A percentile compares a stretch with the other conserved stretches of the same genome.
phyloP scores from a whole-genome alignment of 2,113 vertebrate genomes.

The Zosterops japonicus region DNA sequence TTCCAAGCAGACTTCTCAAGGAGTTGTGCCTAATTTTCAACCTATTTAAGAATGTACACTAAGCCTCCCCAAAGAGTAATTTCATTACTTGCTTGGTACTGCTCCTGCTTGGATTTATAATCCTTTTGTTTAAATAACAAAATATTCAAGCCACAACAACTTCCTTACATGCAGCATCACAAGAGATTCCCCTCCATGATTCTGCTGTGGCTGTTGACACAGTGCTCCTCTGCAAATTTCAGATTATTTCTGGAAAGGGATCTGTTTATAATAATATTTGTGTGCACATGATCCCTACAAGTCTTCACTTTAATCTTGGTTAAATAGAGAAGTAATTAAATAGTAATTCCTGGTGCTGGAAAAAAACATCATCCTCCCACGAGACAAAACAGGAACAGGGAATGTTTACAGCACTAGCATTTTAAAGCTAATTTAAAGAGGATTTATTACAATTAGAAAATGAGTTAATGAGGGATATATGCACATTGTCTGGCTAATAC shows the following conservation, averaged over 20 bases:
- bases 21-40: conserved; percentile 51
- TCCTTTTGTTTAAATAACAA: conserved; percentile 35
- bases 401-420: not conserved
- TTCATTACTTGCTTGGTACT: conserved; percentile 57
- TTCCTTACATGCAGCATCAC: not conserved
- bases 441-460: conserved; percentile 51
- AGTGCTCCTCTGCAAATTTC: conserved; percentile 51
- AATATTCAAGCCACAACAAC: not conserved
- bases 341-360: conserved; percentile 43
- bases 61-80: conserved; percentile 58
- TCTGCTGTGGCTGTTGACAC: conserved; percentile 38
- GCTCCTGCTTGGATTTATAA: conserved; percentile 28
- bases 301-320: conserved; percentile 37
- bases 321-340: conserved; percentile 56
- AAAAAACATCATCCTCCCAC: not conserved
- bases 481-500: not conserved
- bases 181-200: not conserved
- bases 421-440: conserved; percentile 43
- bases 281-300: conserved; percentile 14
- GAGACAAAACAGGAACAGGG: not conserved
- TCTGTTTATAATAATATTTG: conserved; percentile 34
- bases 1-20: conserved; percentile 39
- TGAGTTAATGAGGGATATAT: conserved; percentile 30
- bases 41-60: conserved; percentile 37
- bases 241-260: conserved; percentile 19